These are phyloP conservation scores for Ptychobarbus kaznakovi DNA, from an alignment of 2,797 vertebrate species.

Conservation along the genomic window DNA sequence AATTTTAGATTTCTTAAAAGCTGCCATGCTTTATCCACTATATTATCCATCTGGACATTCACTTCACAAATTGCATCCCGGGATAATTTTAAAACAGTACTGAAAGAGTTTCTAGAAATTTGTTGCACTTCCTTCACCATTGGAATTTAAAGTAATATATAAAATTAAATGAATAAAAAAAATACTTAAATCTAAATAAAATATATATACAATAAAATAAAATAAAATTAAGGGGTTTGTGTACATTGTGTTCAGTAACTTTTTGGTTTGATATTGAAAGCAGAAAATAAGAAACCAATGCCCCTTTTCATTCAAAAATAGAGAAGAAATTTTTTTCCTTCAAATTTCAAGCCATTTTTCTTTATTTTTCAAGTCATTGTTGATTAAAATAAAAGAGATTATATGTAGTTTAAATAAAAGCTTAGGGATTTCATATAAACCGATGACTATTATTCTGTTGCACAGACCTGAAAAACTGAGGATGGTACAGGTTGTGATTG, in stretches of 20 bases:
- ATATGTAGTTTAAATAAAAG: background rate
- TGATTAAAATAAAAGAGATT: background rate
- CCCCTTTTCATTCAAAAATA: background rate
- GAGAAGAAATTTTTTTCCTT: background rate
- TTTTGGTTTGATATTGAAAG: background rate
- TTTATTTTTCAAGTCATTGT: background rate
- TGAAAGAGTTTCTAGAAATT: background rate
- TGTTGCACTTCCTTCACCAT: no score
- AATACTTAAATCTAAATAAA: no score
- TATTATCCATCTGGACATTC: background rate
- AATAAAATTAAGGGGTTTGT: no score
- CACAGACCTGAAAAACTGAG: background rate
- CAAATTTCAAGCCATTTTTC: background rate
- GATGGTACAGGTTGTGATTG: background rate
- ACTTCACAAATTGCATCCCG: background rate
- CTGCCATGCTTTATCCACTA: background rate
- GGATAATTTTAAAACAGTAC: background rate
- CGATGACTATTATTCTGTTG: background rate
- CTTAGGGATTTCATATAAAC: background rate
- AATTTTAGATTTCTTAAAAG: background rate
- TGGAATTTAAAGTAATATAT: background rate
- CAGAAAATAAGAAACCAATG: background rate
- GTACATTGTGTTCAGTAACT: background rate
- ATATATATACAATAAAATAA: no score
- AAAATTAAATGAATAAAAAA: background rate